Evolutionary conservation across 2,888 invertebrate genomes (phyloP), one percentile per base, ranked within the genome.

Genomic region (Homarus gammarus): DNA sequence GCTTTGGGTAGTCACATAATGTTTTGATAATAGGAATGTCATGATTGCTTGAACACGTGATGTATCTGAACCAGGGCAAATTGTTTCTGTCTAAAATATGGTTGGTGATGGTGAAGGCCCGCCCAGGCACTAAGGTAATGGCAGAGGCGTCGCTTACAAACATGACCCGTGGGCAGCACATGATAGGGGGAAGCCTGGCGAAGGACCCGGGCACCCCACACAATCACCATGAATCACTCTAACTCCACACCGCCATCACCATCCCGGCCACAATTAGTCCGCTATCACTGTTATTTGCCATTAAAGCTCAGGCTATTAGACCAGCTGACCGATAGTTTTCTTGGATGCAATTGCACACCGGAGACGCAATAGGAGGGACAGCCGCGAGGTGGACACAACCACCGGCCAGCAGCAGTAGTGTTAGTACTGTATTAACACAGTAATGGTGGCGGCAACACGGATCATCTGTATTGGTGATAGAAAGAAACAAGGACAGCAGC

Each of bases 281-380:
- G 36, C 68, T 82, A 82, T 82, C 81, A 82, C 81, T 82, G 44
- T 82, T 44, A 82, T 82, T 82, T 82, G 27, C 81, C 64, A 82
- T 82, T 82, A 82, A n/a, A 68, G 36, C 64, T 73, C 40, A n/a
- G 73, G n/a, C 73, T 44, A 73, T 73, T 73, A 73, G 36, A n/a
- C n/a, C 10, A 2, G 18, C 73, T 44, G 38, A 73, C 73, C 44
- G 44, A 22, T 73, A 27, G 38, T 73, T 73, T 73, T 40, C 73
- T 73, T 12, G 5, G 73, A 73, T 73, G 27, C 73, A 73, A 73
- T 73, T 73, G 73, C 44, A 73, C n/a, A 27, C 64, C 3, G 64
- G 27, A 12, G 27, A 64, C 64, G 64, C n/a, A 27, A 56, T 56
- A 56, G 56, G 44, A 44, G 44, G 44, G 44, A 44, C 44, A 44